A percentile compares a stretch with the other conserved stretches of the same genome.
Evolutionary conservation across 2,113 vertebrate species (phyloP).

Genomic region (Epinephelus cyanopodus): DNA sequence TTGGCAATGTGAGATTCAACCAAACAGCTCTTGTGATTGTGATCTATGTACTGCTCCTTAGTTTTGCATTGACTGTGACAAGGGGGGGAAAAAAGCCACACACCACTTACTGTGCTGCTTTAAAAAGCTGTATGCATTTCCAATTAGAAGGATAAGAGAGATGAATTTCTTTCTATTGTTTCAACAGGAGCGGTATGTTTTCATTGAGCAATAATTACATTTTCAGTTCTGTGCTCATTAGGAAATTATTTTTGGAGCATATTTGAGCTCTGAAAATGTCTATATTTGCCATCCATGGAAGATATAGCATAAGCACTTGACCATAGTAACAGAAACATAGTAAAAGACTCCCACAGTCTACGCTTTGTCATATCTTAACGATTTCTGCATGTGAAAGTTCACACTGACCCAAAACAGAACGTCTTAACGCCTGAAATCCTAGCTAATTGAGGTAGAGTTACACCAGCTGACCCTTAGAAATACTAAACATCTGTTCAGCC

Average conservation of each 20-base stretch:
- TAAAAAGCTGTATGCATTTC: conserved; percentile 52
- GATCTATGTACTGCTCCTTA: conserved; percentile 77
- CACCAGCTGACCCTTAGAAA: conserved; percentile 64
- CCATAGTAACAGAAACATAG: conserved; percentile 1
- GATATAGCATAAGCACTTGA: conserved; percentile 1
- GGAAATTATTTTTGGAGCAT: conserved; percentile 13
- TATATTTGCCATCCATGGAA: neutral
- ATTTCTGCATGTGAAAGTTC: conserved; percentile 60
- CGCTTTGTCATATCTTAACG: conserved; percentile 27
- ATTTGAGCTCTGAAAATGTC: neutral
- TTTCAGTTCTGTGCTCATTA: conserved; percentile 34
- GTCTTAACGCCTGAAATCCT: conserved; percentile 52
- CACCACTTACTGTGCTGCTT: conserved; percentile 47
- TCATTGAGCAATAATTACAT: conserved; percentile 18
- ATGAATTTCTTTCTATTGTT: conserved; percentile 4
- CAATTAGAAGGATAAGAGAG: conserved; percentile 54
- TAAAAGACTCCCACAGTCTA: conserved; percentile 1
- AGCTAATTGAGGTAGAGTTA: conserved; percentile 71
- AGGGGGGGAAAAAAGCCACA: conserved; percentile 49
- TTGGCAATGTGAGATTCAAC: conserved; percentile 77
- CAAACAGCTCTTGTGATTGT: conserved; percentile 79
- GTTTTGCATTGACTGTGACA: conserved; percentile 78
- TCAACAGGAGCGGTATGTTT: conserved; percentile 13
- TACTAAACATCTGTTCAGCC: conserved; percentile 70
- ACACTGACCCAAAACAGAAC: conserved; percentile 63